phyloP scores from a whole-genome alignment of 2,113 vertebrate genomes.

The Promerops cafer region DNA sequence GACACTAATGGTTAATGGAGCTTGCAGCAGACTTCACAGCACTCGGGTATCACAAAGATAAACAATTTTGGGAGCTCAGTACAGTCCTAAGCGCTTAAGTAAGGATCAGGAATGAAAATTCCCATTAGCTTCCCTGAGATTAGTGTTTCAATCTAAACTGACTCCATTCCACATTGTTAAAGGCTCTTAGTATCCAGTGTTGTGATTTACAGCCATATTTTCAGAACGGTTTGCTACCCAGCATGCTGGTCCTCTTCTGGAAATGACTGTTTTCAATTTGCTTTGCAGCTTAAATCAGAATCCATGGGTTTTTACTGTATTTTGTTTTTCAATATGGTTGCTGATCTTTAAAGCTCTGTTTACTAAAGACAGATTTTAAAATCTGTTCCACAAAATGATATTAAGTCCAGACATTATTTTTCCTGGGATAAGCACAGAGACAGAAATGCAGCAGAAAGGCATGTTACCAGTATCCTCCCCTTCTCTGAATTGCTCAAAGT shows the following conservation, averaged over 20 bases:
- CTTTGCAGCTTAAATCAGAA: background rate
- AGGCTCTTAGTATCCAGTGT: background rate
- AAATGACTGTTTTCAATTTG: background rate
- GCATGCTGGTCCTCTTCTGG: background rate
- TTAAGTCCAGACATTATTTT: background rate
- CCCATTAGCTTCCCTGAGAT: background rate
- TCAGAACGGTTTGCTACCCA: background rate
- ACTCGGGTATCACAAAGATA: background rate
- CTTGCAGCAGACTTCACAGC: background rate
- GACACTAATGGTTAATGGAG: background rate
- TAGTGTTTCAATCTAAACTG: slow-evolving; percentile 11
- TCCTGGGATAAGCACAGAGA: background rate
- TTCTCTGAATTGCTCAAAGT: background rate
- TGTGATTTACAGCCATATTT: background rate
- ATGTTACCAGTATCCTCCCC: background rate
- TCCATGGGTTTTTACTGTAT: background rate
- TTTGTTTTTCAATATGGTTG: background rate
- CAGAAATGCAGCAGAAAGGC: background rate
- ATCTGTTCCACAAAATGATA: background rate
- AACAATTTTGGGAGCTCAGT: background rate
- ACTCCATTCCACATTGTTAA: background rate
- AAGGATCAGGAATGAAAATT: slow-evolving; percentile 20
- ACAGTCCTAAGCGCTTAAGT: background rate
- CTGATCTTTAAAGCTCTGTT: background rate
- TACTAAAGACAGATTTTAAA: background rate